Evolutionary conservation across 2,888 invertebrate genomes (phyloP).

Genomic region (Anoplius nigerrimus): DNA sequence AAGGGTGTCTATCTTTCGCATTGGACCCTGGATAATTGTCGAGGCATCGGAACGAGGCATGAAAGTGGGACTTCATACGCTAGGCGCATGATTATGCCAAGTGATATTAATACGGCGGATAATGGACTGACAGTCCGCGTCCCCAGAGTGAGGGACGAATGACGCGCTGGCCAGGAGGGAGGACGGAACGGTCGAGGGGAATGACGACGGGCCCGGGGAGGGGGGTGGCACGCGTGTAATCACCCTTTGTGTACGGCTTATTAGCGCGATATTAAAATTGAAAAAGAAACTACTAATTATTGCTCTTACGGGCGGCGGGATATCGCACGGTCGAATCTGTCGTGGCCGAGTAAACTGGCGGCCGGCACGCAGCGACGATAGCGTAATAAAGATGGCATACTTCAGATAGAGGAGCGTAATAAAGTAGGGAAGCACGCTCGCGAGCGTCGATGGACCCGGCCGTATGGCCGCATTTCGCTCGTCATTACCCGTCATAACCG

Average conservation of each 20-base stretch:
- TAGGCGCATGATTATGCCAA: neutral
- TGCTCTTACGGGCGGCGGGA: slow-evolving; percentile 55
- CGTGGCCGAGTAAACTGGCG: slow-evolving; percentile 59
- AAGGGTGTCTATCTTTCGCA: too few relatives aligned
- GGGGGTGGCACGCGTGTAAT: slow-evolving; percentile 5
- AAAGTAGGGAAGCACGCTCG: slow-evolving; percentile 57
- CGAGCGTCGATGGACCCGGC: slow-evolving; percentile 38
- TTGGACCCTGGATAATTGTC: too few relatives aligned
- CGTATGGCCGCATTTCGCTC: slow-evolving; percentile 56
- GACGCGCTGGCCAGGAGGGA: neutral
- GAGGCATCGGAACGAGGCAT: too few relatives aligned
- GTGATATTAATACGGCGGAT: slow-evolving; percentile 25
- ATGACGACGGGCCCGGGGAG: too few relatives aligned
- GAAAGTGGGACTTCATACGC: too few relatives aligned
- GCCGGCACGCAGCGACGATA: slow-evolving; percentile 61
- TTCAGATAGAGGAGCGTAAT: slow-evolving; percentile 64
- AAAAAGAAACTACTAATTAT: slow-evolving; percentile 65
- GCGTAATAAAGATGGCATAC: slow-evolving; percentile 67
- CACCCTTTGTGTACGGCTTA: slow-evolving; percentile 33
- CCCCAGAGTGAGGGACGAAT: neutral
- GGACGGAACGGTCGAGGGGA: neutral
- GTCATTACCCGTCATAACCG: slow-evolving; percentile 49
- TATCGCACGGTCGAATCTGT: slow-evolving; percentile 56
- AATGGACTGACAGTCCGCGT: slow-evolving; percentile 18
- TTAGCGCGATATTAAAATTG: slow-evolving; percentile 60